Conservation (phyloP, 1,140 invertebrate species). For the Pseudachorutes palmiensis region DNA sequence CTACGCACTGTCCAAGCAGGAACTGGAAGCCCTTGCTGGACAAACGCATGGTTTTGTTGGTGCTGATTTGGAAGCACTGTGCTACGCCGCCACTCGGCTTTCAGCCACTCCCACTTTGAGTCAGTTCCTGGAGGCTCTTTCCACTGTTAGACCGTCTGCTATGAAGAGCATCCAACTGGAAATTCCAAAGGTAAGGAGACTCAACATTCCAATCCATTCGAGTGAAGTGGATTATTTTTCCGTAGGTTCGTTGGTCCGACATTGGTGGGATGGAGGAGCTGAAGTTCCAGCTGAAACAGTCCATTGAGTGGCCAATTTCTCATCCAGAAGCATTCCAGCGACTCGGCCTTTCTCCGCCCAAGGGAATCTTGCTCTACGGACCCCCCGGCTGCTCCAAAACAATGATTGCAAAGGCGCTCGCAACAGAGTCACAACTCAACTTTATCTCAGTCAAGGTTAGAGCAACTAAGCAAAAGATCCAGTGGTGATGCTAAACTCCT, state of each 20-base stretch:
- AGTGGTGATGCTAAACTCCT: too few species aligned
- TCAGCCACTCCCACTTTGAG: not conserved
- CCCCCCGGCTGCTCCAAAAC: constrained; percentile 98
- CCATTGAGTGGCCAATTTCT: constrained; percentile 85
- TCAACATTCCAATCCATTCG: not conserved
- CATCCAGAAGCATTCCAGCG: constrained; percentile 81
- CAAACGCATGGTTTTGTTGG: constrained; percentile 80
- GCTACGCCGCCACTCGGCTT: constrained; percentile 46
- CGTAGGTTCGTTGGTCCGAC: constrained; percentile 66
- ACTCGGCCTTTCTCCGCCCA: constrained; percentile 84
- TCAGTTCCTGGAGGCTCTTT: constrained; percentile 53
- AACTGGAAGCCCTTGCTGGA: constrained; percentile 59
- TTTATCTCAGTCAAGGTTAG: constrained; percentile 78
- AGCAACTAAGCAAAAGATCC: too few species aligned
- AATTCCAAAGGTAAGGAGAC: constrained; percentile 56
- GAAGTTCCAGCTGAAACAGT: constrained; percentile 77
- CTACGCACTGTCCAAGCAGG: constrained; percentile 46
- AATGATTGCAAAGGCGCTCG: constrained; percentile 88
- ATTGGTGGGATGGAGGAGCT: constrained; percentile 84
- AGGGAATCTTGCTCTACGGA: constrained; percentile 91
- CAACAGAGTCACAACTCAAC: constrained; percentile 87
- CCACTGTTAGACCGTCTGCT: constrained; percentile 68
- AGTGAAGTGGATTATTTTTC: not conserved
- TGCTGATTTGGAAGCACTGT: constrained; percentile 68
- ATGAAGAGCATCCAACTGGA: constrained; percentile 83